These are phyloP conservation scores for Ambastaia sidthimunki DNA, from an alignment of 2,797 vertebrate genomes.

Conservation along the genomic window DNA sequence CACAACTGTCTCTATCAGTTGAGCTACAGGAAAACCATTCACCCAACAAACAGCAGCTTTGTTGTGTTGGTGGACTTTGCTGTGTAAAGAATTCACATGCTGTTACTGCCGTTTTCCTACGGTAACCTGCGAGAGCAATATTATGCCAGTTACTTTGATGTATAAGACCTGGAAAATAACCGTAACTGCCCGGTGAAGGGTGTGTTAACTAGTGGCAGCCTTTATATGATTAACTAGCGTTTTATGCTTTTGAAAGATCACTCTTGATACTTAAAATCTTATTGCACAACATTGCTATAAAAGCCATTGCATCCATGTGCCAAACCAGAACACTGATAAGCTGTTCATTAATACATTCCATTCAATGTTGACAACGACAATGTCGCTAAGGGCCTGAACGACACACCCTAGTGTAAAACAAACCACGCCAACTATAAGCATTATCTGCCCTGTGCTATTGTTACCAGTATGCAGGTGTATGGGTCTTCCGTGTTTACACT, in stretches of 20 bases:
- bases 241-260: slow-evolving; percentile 1
- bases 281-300: slow-evolving; percentile 19
- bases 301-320: not conserved
- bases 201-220: not conserved
- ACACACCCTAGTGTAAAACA: slow-evolving; percentile 41
- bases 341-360: slow-evolving; percentile 4
- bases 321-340: slow-evolving; percentile 22
- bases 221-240: not conserved
- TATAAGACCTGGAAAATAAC: not conserved
- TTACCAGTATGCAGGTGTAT: slow-evolving; percentile 25
- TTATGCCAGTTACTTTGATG: not conserved
- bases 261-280: slow-evolving; percentile 29
- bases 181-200: slow-evolving; percentile 2
- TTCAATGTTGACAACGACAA: slow-evolving; percentile 37
- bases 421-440: slow-evolving; percentile 28
- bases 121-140: not conserved
- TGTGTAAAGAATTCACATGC: slow-evolving; percentile 2
- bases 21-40: not conserved
- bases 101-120: not conserved
- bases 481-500: slow-evolving; percentile 26
- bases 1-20: not conserved
- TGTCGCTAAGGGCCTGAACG: slow-evolving; percentile 50
- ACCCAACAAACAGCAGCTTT: not conserved
- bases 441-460: slow-evolving; percentile 26
- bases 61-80: not conserved